phyloP scores from a whole-genome alignment of 2,888 invertebrate genomes.

The Tribolium freemani region DNA sequence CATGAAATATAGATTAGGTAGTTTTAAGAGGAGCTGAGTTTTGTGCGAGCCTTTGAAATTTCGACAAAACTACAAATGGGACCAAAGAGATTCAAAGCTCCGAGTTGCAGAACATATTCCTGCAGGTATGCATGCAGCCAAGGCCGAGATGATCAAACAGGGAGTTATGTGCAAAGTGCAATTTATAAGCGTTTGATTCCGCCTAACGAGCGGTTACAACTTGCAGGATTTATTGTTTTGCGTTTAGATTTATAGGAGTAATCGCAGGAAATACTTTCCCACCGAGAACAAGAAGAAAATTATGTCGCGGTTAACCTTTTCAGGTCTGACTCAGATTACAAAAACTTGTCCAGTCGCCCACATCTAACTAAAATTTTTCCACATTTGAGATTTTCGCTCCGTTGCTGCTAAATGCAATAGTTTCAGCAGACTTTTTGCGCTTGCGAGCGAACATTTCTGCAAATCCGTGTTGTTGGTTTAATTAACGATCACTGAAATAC shows the following conservation, averaged over 20 bases:
- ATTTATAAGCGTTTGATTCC: constrained; percentile 39
- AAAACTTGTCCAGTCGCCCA: constrained; percentile 25
- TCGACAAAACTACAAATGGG: not conserved
- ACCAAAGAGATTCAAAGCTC: constrained; percentile 4
- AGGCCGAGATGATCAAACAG: constrained; percentile 43
- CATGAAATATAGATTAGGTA: constrained; percentile 22
- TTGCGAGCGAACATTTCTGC: not conserved
- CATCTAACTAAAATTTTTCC: constrained; percentile 1
- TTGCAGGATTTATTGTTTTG: constrained; percentile 31
- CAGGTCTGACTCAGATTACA: constrained; percentile 20
- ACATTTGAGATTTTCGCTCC: not conserved
- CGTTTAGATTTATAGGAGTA: constrained; percentile 26
- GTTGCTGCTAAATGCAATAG: no score
- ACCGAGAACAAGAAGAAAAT: constrained; percentile 2
- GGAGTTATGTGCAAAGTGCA: constrained; percentile 43
- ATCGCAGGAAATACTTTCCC: constrained; percentile 32
- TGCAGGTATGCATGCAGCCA: constrained; percentile 42
- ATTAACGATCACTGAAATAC: constrained; percentile 30
- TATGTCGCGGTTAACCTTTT: constrained; percentile 26
- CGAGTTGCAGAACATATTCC: constrained; percentile 44
- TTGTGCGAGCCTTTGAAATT: not conserved
- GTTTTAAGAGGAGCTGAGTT: constrained; percentile 1
- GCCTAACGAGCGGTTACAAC: constrained; percentile 35
- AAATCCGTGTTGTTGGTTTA: constrained; percentile 12
- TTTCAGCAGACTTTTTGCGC: no score